These are phyloP conservation scores for Oligia fasciuncula DNA, from an alignment of 2,888 invertebrate species.

Conservation along the genomic window DNA sequence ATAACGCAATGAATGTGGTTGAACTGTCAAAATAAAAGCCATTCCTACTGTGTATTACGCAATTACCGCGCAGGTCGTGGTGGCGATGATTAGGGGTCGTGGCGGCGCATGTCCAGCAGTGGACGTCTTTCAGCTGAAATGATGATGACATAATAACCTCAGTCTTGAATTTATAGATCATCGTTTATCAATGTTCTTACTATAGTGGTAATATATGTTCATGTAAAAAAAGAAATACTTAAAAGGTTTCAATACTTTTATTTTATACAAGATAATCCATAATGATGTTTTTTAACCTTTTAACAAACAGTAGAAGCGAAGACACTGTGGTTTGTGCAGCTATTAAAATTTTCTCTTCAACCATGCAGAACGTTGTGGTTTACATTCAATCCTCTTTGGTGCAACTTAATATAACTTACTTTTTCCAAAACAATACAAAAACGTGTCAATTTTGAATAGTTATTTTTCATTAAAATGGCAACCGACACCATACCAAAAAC, in stretches of 20 bases:
- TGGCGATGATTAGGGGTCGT: neutral
- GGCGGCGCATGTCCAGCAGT: neutral
- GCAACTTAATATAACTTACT: slow-evolving; percentile 61
- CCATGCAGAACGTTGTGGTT: slow-evolving; percentile 51
- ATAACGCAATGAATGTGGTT: neutral
- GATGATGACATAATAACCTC: neutral
- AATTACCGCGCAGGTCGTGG: neutral
- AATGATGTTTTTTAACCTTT: slow-evolving; percentile 53
- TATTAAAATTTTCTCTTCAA: slow-evolving; percentile 49
- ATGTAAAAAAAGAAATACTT: slow-evolving; percentile 41
- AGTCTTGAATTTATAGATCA: neutral
- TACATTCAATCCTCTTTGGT: slow-evolving; percentile 66
- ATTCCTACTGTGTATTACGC: neutral
- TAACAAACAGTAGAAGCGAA: slow-evolving; percentile 64
- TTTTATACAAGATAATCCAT: slow-evolving; percentile 65
- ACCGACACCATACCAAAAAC: slow-evolving; percentile 60
- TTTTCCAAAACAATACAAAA: slow-evolving; percentile 45
- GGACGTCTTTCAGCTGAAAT: neutral
- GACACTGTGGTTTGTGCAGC: slow-evolving; percentile 64
- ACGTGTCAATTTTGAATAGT: slow-evolving; percentile 35
- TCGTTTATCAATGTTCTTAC: neutral
- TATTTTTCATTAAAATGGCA: slow-evolving; percentile 51
- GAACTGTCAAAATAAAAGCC: neutral
- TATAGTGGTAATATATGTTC: neutral
- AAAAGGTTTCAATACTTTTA: slow-evolving; percentile 64